These are phyloP conservation scores for Ypsolopha scabrella DNA, from an alignment of 2,888 invertebrate species.

Conservation along the genomic window DNA sequence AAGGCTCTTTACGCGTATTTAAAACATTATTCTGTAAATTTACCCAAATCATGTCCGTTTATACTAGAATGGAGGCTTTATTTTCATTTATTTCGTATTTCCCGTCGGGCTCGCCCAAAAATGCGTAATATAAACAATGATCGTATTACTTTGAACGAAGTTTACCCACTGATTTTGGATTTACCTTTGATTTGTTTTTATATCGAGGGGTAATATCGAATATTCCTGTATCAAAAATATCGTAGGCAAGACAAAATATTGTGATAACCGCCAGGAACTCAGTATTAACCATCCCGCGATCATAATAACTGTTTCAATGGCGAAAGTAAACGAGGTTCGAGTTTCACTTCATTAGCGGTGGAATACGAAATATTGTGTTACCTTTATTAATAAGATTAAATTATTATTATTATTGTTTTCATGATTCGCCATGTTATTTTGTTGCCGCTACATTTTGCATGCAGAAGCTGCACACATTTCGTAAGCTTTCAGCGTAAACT, in stretches of 20 bases:
- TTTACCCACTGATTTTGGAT: constrained; percentile 15
- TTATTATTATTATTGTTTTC: constrained; percentile 15
- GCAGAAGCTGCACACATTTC: too few relatives aligned
- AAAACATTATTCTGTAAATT: too few relatives aligned
- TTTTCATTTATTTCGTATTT: too few relatives aligned
- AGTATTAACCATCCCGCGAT: constrained; percentile 20
- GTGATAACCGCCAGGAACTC: constrained; percentile 20
- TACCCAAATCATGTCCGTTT: too few relatives aligned
- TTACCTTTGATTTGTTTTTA: constrained; percentile 25
- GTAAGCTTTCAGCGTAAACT: too few relatives aligned
- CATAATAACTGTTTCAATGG: constrained; percentile 22
- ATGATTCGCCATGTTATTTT: background rate
- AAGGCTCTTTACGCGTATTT: too few relatives aligned
- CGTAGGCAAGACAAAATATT: constrained; percentile 26
- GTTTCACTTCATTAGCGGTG: constrained; percentile 36
- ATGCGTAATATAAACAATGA: constrained; percentile 6
- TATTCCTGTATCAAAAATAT: constrained; percentile 22
- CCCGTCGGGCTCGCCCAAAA: background rate
- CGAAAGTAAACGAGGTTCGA: constrained; percentile 31
- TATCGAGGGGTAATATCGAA: constrained; percentile 21
- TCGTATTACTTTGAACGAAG: constrained; percentile 5
- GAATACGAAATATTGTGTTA: constrained; percentile 28
- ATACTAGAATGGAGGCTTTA: too few relatives aligned
- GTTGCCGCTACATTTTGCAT: too few relatives aligned
- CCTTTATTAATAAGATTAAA: constrained; percentile 33